Evolutionary conservation across 2,797 vertebrate species (phyloP).

Genomic region (Oophaga sylvatica): DNA sequence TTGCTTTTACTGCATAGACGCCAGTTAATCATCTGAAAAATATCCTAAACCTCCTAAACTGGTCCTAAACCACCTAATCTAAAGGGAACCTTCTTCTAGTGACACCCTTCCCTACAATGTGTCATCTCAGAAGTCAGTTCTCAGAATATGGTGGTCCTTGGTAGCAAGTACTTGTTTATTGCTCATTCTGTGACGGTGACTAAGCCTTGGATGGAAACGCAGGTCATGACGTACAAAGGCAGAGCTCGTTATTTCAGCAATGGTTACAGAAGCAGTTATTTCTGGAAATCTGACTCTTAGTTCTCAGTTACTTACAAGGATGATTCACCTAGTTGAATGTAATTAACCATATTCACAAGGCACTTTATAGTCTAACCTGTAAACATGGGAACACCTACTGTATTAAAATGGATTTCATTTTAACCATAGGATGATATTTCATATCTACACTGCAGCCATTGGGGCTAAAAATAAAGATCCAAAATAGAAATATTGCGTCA

Average conservation of each 20-base stretch:
- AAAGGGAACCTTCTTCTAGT: background rate
- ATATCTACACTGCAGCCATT: background rate
- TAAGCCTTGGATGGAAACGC: background rate
- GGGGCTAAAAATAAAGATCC: background rate
- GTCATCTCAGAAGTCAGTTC: background rate
- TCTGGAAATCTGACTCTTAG: background rate
- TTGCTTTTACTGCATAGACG: no score
- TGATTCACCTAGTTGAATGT: conserved; percentile 11
- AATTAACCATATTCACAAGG: background rate
- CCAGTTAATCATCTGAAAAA: no score
- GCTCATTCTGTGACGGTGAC: conserved; percentile 38
- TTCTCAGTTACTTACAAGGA: background rate
- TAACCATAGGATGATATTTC: background rate
- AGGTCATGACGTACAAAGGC: background rate
- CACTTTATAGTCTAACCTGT: background rate
- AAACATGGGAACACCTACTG: conserved; percentile 34
- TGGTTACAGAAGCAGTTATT: conserved; percentile 14
- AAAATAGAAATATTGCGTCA: background rate
- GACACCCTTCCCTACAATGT: background rate
- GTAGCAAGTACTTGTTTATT: conserved; percentile 30
- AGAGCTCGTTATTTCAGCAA: conserved; percentile 21
- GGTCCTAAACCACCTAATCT: no score
- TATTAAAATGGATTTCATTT: background rate
- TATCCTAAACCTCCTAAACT: no score
- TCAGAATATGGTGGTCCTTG: background rate